Conservation (phyloP, 2,113 vertebrate species). For the Tauraco erythrolophus region DNA sequence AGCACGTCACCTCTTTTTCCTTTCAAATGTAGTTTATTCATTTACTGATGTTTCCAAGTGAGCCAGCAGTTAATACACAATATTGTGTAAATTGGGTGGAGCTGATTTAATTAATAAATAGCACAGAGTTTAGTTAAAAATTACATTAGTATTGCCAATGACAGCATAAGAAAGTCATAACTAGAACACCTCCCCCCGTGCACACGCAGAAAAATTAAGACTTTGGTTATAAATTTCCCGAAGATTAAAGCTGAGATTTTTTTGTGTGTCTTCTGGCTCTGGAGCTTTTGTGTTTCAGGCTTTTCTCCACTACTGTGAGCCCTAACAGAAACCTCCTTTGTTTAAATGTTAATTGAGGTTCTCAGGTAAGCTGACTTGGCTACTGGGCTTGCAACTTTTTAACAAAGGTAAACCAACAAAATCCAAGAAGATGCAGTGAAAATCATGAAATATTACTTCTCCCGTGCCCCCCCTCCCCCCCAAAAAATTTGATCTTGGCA, state of each 20-base stretch:
- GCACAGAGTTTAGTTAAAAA: neutral
- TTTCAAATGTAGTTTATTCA: slow-evolving; percentile 42
- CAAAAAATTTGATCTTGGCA: neutral
- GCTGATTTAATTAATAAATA: slow-evolving; percentile 28
- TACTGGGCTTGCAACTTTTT: neutral
- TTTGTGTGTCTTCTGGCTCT: neutral
- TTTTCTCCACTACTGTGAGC: neutral
- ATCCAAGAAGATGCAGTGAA: neutral
- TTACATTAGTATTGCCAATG: neutral
- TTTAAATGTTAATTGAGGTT: neutral
- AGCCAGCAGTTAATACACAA: neutral
- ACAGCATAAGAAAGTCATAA: neutral
- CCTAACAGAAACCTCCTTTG: neutral
- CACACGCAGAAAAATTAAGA: neutral
- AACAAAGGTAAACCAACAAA: neutral
- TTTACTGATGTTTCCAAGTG: slow-evolving; percentile 21
- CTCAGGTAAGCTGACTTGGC: neutral
- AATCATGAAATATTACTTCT: neutral
- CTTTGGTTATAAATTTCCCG: neutral
- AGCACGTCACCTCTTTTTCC: neutral
- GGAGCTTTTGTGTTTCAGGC: neutral
- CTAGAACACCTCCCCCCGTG: neutral
- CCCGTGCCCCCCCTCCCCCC: too few relatives aligned
- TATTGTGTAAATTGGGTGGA: neutral
- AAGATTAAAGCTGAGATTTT: neutral